A percentile compares a stretch with the other conserved stretches of the same genome.
Evolutionary conservation across 2,888 invertebrate species (phyloP).

Genomic region (Prosapia bicincta): DNA sequence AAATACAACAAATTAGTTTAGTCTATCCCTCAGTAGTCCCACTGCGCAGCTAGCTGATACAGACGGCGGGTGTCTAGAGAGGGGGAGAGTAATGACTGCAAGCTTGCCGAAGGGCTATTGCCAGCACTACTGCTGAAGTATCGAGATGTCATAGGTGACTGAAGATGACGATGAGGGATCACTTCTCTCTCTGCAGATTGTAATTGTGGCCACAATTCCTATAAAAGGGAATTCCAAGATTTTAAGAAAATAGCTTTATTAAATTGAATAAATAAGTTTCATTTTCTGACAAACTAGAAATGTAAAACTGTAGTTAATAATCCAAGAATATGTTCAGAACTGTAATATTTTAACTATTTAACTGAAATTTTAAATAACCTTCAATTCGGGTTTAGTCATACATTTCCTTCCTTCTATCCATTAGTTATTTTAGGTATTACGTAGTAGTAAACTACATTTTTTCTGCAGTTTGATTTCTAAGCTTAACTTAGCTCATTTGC

Average conservation of each 20-base stretch:
- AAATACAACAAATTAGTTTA: background rate
- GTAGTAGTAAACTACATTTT: too few species aligned
- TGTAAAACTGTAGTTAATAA: too few species aligned
- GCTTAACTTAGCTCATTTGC: too few species aligned
- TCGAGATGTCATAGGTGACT: conserved; percentile 59
- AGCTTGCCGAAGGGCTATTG: conserved; percentile 49
- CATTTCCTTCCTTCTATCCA: too few species aligned
- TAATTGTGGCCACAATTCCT: conserved; percentile 60
- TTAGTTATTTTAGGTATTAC: too few species aligned
- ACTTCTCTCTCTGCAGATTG: conserved; percentile 65
- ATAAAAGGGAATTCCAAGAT: conserved; percentile 29
- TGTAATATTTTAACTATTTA: too few species aligned
- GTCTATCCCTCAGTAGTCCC: conserved; percentile 21
- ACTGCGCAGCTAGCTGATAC: conserved; percentile 18
- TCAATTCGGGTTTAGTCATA: too few species aligned
- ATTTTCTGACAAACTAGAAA: too few species aligned
- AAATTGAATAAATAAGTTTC: too few species aligned
- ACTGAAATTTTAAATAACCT: too few species aligned
- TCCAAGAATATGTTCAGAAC: too few species aligned
- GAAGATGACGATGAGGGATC: conserved; percentile 62
- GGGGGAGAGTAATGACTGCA: conserved; percentile 56
- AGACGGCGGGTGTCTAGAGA: conserved; percentile 43
- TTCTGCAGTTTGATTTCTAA: too few species aligned
- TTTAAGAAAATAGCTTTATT: background rate
- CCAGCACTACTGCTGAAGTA: conserved; percentile 44